Evolutionary conservation across 2,888 invertebrate genomes (phyloP), one percentile per base, ranked within the genome.

Genomic region (Timandra comae): DNA sequence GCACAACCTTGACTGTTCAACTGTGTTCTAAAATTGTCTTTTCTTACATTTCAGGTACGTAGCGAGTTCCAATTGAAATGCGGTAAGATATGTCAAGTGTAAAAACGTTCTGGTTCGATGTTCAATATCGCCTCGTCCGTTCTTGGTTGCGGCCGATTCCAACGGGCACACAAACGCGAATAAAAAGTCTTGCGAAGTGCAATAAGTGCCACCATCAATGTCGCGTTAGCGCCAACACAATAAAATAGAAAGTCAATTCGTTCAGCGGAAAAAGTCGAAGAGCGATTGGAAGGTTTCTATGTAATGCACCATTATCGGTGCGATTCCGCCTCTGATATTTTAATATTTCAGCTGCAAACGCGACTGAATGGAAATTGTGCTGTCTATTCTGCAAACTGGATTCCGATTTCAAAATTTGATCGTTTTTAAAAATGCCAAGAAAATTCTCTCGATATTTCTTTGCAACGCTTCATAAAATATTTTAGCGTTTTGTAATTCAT

Each of bases 171-270:
- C 3, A 52, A 38, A 45, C 43, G 56, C 63, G 63, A 69, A 65
- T 68, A 75, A 74, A 78, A 76, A 73, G 68, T 61, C 58, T 49
- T 62, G 50, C 54, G 54, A 57, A 66, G 71, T 74, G 77, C 82
- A 82, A 82, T 82, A 82, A 82, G 76, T 75, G 78, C 68, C 63
- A 66, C 73, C 76, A 74, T 80, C 78, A 78, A 73, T 69, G 79
- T 75, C 81, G 76, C 68, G 76, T 81, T 82, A 80, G 67, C 60
- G 64, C 65, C 73, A 63, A 72, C 68, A 80, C 77, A 80, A 81
- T 81, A 80, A 82, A 81, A 81, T 80, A 79, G 79, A 80, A 80
- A 77, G 77, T 74, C 64, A 56, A 65, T 68, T 70, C 65, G 60
- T 58, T 61, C 46, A 43, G 46, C 52, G 59, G 64, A 63, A 70